Base-by-base conservation (phyloP, 2,113 vertebrate species). In the Melanostigma gelatinosum region DNA sequence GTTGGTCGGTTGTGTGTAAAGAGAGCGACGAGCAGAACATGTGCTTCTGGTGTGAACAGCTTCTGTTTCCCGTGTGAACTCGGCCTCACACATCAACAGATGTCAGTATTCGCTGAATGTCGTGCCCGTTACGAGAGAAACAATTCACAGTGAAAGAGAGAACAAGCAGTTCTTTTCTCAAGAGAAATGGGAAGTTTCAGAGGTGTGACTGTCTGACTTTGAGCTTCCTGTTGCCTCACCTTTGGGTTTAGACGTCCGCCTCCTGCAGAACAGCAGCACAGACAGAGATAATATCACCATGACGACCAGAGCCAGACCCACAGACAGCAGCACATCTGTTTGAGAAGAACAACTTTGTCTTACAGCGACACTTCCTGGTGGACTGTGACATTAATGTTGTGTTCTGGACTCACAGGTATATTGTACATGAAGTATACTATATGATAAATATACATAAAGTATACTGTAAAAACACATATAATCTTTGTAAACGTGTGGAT, bases 221-320 rank as follows among this genome's bases (percentile, higher is more conserved):
- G 40, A 15, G 52, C 27, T 27, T 54, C 42, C 40, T 79, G 42
- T 67, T 70, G 16, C 44, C 70, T 69, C 64, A 84, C 76, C 50
- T 5, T 22, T 29, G 3, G 15, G 4, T 75, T 57, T 57, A 0
- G 12, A 32, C 0, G 0, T 50, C 15, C 18, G 79, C 36, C 54
- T 79, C 18, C 52, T 79, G 85, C 62, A 79, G 71, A 62, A 29
- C 0, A 82, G 12, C 54, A 87, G 38, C 64, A 71, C 15, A 42
- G 32, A 48, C n/a, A 72, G n/a, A 2, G 24, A 27, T 1, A 58
- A 24, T 0, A 84, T 3, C 0, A 69, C 18, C 34, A 46, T 1
- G 44, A 55, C 0, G 4, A 1, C 12, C 60, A 84, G 64, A 34
- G 70, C 15, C 69, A 71, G 22, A 15, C 32, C 29, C 16, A 75